Percentiles rank a stretch among this genome's conserved stretches.
These are phyloP conservation scores for Pristionchus maxplancki DNA, from an alignment of 2,888 invertebrate species.

Conservation along the genomic window DNA sequence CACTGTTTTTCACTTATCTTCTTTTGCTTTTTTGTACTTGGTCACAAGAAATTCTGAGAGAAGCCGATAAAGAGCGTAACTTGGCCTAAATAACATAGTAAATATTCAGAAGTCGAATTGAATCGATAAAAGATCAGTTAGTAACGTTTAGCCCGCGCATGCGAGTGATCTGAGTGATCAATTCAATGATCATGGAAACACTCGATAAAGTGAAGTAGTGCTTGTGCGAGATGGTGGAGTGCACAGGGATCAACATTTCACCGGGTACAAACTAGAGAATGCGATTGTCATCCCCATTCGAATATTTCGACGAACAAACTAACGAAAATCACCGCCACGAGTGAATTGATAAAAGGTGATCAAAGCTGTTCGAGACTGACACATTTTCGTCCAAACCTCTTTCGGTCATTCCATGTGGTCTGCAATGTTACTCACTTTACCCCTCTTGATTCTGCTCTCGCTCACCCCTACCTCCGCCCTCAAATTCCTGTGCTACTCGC, in stretches of 20 bases:
- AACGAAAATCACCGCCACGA: not conserved
- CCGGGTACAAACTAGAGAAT: not conserved
- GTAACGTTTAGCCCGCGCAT: no score
- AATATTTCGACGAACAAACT: not conserved
- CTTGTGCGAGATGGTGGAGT: not conserved
- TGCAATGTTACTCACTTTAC: not conserved
- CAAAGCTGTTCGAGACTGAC: not conserved
- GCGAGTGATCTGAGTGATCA: no score
- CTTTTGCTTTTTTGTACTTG: no score
- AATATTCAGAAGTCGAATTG: no score
- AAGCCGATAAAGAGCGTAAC: no score
- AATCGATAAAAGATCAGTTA: no score
- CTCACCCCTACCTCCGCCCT: not conserved
- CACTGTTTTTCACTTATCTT: no score
- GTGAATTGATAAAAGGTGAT: not conserved
- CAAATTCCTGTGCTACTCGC: slow-evolving; percentile 59
- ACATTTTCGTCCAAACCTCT: not conserved
- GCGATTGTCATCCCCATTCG: not conserved
- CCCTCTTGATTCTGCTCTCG: not conserved
- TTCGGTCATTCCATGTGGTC: not conserved
- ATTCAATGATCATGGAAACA: no score
- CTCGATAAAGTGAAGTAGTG: not conserved
- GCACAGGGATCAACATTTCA: not conserved
- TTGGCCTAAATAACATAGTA: no score
- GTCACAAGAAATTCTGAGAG: no score